Conservation (phyloP, 2,888 invertebrate genomes). For the Caradrina kadenii region DNA sequence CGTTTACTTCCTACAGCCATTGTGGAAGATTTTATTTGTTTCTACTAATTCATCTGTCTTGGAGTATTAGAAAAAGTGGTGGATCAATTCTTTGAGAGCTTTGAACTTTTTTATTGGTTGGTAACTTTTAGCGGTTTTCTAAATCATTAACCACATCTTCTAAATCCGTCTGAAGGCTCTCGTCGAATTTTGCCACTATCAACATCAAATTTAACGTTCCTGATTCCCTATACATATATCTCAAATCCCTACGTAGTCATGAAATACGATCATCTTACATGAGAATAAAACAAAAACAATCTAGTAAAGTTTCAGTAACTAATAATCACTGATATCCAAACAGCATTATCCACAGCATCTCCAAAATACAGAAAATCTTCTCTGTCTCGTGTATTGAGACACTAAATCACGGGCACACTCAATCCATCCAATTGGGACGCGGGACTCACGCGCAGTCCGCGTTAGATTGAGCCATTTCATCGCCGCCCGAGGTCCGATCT, state of each 20-base stretch:
- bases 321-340: slow-evolving; percentile 9
- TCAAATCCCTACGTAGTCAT: neutral
- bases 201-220: neutral
- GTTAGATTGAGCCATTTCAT: slow-evolving; percentile 85
- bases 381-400: slow-evolving; percentile 17
- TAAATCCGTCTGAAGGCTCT: neutral
- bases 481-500: slow-evolving; percentile 78
- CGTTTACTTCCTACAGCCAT: slow-evolving; percentile 10
- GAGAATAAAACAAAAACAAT: neutral
- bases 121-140: neutral
- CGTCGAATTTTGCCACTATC: no score
- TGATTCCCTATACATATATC: neutral
- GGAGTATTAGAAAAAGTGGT: neutral
- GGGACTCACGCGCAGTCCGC: slow-evolving; percentile 57
- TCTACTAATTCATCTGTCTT: slow-evolving; percentile 38
- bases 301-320: neutral
- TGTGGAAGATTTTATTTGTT: slow-evolving; percentile 54
- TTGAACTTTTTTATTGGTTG: no score
- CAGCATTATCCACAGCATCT: neutral
- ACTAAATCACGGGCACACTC: slow-evolving; percentile 44
- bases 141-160: neutral
- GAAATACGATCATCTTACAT: neutral
- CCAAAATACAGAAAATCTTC: neutral
- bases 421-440: slow-evolving; percentile 24
- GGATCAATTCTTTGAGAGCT: slow-evolving; percentile 5